Conservation (phyloP, 2,888 invertebrate genomes). For the Yponomeuta evonymella region DNA sequence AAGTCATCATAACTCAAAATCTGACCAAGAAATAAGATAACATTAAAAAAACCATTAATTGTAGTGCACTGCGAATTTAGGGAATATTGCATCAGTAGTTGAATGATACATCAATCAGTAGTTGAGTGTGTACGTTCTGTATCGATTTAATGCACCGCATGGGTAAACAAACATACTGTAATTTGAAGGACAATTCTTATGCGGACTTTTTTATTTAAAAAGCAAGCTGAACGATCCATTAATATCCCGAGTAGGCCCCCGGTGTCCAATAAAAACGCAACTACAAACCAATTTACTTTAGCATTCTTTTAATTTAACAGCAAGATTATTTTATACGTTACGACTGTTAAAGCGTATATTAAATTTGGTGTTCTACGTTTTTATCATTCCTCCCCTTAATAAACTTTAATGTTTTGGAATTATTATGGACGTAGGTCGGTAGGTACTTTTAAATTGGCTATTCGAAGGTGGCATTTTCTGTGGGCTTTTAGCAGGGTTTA, state of each 20-base stretch:
- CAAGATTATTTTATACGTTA: constrained; percentile 4
- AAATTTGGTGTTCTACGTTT: constrained; percentile 1
- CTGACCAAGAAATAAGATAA: too few species aligned
- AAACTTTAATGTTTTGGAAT: constrained; percentile 1
- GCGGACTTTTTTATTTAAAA: too few species aligned
- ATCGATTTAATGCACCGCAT: too few species aligned
- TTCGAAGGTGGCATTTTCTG: not conserved
- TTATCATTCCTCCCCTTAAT: not conserved
- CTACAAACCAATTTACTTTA: constrained; percentile 15
- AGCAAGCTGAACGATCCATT: too few species aligned
- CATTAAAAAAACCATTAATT: too few species aligned
- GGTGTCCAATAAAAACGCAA: constrained; percentile 14
- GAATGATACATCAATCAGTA: too few species aligned
- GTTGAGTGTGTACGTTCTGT: too few species aligned
- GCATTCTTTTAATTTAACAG: constrained; percentile 10
- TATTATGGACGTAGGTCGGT: not conserved
- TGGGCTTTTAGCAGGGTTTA: not conserved
- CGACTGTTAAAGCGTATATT: constrained; percentile 2
- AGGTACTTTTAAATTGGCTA: not conserved
- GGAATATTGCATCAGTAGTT: too few species aligned
- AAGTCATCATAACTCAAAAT: too few species aligned
- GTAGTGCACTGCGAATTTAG: too few species aligned
- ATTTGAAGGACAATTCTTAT: too few species aligned
- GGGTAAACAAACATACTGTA: too few species aligned
- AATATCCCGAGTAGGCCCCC: not conserved